Evolutionary conservation across 2,797 vertebrate species (phyloP), one percentile per base, ranked within the genome.

Genomic region (Myoxocephalus aenaeus): DNA sequence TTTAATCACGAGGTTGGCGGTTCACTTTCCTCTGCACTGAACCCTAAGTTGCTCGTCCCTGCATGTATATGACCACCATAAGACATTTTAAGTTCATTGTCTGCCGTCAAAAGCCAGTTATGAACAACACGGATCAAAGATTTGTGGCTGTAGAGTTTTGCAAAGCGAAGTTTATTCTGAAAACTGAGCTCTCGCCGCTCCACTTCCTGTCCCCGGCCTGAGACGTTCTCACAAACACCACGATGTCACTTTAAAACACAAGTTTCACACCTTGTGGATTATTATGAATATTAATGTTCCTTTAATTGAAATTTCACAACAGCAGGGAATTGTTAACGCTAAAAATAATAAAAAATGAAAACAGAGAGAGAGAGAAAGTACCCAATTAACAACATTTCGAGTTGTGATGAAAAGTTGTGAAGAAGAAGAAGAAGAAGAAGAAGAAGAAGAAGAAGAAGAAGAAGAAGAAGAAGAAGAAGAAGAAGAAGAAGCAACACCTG

Each of bases 381-480:
- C 17, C 85, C 86, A 94, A 93, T 94, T 94, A 92, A 87, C 92
- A 90, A 80, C 77, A 92, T 89, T 77, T 50, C 72, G 62, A 85
- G 84, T 63, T 85, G 88, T 75, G 83, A 89, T 86, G 34, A 78
- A n/a, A n/a, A n/a, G n/a, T n/a, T n/a, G n/a, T n/a, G 81, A 83
- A 56, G 36, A 29, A 40, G 50, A 48, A 3, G 18, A 18, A 18
- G 44, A 34, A 8, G 34, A 34, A 8, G 14, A 12, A 44, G 42
- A 8, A 5, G 17, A n/a, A 50, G 8, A 11, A 32, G 32, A 32
- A 32, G 32, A 32, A 32, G 32, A 32, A 32, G 32, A 32, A 32
- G 32, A 32, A 32, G 32, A 32, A 32, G 32, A 32, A 32, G 32
- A 51, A 14, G 8, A 50, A 51, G 44, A 72, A 68, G 36, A n/a